Evolutionary conservation across 2,888 invertebrate species (phyloP), one percentile per base, ranked within the genome.

Genomic region (Brachyopa scutellaris): DNA sequence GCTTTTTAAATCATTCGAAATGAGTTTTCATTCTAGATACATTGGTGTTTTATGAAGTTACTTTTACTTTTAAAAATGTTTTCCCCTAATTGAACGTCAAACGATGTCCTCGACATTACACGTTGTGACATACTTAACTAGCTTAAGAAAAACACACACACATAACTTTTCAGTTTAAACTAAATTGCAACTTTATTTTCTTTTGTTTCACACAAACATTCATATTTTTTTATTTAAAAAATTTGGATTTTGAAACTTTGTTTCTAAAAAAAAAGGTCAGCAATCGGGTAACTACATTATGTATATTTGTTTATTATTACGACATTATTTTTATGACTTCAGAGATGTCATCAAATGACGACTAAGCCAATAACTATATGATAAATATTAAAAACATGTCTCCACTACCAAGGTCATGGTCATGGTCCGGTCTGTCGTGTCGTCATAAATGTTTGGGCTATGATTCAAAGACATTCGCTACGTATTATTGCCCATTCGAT

Each of bases 1-100:
- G 59, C 66, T 77, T 72, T 45, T 62, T 76, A 55, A 47, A 47
- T 31, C 59, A 15, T 49, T 29, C 42, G n/a, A 13, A 67, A 26
- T 57, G 29, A 70, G 29, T 55, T 51, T 40, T 64, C 17, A 47
- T 45, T 61, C 23, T 59, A 53, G 23, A 51, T 38, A n/a, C n/a
- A 49, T 49, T 70, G 38, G n/a, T 59, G 45, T 57, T 70, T 36
- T 49, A 42, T 26, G 26, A 6, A 26, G 26, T 26, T 3, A 5
- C 26, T 26, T 26, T 26, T 26, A 26, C 4, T 6, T 26, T 6
- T 26, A 26, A 26, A 26, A 26, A 26, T 26, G 15, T 51, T 51
- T 31, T 13, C 5, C 11, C n/a, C 5, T 9, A 31, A 29, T n/a
- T 7, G 15, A 29, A 51, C n/a, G 23, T 13, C 1, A 21, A 42